Conservation (phyloP, 2,888 invertebrate genomes). For the Trachelus troglodyta region DNA sequence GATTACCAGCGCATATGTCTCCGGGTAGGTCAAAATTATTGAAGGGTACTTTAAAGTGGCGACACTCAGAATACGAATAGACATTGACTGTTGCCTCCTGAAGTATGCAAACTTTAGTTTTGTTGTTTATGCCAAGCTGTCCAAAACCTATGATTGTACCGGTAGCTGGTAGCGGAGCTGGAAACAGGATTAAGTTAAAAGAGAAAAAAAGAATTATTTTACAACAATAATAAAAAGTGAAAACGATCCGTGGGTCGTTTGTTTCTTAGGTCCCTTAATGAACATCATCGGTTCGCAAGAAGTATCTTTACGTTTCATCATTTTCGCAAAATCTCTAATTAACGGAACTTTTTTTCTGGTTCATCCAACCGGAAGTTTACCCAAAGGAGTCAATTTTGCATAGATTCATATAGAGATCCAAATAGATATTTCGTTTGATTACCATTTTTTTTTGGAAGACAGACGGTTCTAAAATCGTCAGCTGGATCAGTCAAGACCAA, state of each 20-base stretch:
- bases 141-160: neutral
- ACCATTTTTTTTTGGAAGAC: neutral
- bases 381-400: neutral
- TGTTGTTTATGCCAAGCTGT: neutral
- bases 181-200: neutral
- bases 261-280: neutral
- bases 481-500: neutral
- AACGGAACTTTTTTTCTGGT: no score
- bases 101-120: neutral
- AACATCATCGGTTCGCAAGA: neutral
- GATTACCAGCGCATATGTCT: slow-evolving; percentile 75
- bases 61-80: neutral
- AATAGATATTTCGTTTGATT: neutral
- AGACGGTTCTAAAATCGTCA: neutral
- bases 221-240: neutral
- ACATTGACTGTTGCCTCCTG: neutral
- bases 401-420: neutral
- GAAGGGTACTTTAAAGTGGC: neutral
- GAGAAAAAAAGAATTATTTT: neutral
- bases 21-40: neutral
- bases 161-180: neutral
- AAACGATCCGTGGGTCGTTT: neutral
- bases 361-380: no score
- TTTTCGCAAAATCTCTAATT: neutral
- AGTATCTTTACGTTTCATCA: neutral